Percentiles rank a stretch among this genome's conserved stretches.
Evolutionary conservation across 2,797 vertebrate genomes (phyloP).

Genomic region (Pachyuromys duprasi): DNA sequence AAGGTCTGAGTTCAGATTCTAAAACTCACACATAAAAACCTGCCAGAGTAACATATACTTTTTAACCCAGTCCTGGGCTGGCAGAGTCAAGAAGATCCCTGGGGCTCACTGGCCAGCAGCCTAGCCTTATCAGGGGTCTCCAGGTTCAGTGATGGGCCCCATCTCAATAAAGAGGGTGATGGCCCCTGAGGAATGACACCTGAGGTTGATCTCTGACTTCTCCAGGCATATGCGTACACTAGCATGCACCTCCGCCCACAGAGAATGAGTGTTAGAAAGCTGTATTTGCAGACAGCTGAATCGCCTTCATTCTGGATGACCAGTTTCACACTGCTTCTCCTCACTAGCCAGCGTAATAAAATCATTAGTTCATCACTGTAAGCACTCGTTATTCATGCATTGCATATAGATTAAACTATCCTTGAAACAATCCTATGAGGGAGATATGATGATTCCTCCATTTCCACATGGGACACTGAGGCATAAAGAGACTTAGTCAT

Average conservation of each 20-base stretch:
- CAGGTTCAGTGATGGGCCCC: neutral
- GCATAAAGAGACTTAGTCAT: neutral
- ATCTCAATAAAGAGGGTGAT: neutral
- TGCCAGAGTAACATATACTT: neutral
- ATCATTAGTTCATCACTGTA: neutral
- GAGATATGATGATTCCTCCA: neutral
- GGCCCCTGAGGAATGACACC: neutral
- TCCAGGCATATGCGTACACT: neutral
- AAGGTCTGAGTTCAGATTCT: neutral
- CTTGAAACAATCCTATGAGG: neutral
- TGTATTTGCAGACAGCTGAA: neutral
- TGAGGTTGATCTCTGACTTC: neutral
- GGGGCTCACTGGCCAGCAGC: neutral
- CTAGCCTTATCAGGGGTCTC: no score
- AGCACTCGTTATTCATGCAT: neutral
- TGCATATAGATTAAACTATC: neutral
- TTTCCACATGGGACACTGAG: neutral
- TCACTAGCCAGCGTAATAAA: neutral
- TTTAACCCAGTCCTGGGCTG: neutral
- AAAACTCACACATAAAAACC: neutral
- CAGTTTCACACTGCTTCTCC: neutral
- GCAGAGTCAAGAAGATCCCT: neutral
- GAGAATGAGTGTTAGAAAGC: neutral
- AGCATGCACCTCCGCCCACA: neutral
- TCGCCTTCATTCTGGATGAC: neutral